Evolutionary conservation across 1,140 invertebrate genomes (phyloP).

Genomic region (Ceratosolen solmsi): DNA sequence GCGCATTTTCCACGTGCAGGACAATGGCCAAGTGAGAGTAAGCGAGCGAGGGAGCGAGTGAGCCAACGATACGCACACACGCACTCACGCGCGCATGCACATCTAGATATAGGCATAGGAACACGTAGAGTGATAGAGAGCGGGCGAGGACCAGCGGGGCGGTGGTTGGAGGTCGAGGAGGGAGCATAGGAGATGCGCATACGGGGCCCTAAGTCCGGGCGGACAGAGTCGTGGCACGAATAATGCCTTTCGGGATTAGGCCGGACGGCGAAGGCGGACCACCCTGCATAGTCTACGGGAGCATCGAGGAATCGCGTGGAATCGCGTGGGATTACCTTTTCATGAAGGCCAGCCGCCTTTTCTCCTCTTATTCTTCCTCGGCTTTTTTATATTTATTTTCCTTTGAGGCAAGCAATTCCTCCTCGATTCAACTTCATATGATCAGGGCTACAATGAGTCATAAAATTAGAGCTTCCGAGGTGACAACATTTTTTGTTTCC

Average conservation of each 20-base stretch:
- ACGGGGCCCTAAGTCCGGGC: constrained; percentile 10
- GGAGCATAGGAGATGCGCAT: too few relatives aligned
- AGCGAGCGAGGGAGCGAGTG: not conserved
- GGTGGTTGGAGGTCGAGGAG: too few relatives aligned
- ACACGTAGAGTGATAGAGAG: not conserved
- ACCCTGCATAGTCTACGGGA: constrained; percentile 57
- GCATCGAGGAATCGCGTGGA: constrained; percentile 56
- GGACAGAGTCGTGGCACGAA: constrained; percentile 63
- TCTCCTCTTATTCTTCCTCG: not conserved
- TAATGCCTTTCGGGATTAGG: constrained; percentile 67
- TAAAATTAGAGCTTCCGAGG: not conserved
- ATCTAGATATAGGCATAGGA: too few relatives aligned
- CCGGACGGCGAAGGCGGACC: constrained; percentile 58
- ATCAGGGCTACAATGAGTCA: not conserved
- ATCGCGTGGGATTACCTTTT: constrained; percentile 51
- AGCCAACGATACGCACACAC: too few relatives aligned
- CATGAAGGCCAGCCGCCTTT: not conserved
- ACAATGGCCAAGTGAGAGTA: constrained; percentile 28
- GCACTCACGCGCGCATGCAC: too few relatives aligned
- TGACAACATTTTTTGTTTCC: not conserved
- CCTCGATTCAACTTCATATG: not conserved
- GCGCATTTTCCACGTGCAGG: constrained; percentile 26
- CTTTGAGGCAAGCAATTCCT: not conserved
- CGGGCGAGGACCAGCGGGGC: not conserved
- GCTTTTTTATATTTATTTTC: constrained; percentile 12